phyloP scores from a whole-genome alignment of 2,797 vertebrate genomes.

The Clarias platycephalus region DNA sequence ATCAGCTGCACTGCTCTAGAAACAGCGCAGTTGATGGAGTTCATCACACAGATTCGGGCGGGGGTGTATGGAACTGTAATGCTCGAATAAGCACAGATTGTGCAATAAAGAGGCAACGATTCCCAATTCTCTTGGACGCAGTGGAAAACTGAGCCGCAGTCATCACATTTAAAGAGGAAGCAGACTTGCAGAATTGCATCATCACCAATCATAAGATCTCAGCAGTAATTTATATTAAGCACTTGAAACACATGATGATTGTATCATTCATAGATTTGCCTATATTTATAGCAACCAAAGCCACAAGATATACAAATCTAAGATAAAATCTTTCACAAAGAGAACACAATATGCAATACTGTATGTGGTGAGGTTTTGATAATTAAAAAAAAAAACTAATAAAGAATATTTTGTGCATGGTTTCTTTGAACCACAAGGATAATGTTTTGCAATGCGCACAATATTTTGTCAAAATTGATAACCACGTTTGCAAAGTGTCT shows the following conservation, averaged over 20 bases:
- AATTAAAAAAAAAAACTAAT: too few relatives aligned
- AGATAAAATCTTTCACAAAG: neutral
- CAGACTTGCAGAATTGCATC: slow-evolving; percentile 5
- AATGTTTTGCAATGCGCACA: too few relatives aligned
- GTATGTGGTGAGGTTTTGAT: too few relatives aligned
- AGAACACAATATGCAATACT: neutral
- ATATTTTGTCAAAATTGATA: too few relatives aligned
- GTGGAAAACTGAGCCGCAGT: slow-evolving; percentile 31
- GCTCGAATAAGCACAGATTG: slow-evolving; percentile 1
- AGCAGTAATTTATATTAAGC: slow-evolving; percentile 22
- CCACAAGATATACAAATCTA: neutral
- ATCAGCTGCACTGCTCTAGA: slow-evolving; percentile 46
- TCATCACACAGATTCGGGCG: neutral
- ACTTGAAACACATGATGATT: slow-evolving; percentile 25
- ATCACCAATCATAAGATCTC: neutral
- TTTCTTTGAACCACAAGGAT: too few relatives aligned
- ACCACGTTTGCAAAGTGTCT: too few relatives aligned
- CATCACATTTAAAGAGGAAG: slow-evolving; percentile 30
- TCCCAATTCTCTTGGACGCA: neutral
- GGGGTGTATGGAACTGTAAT: neutral
- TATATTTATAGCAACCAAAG: neutral
- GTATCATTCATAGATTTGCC: neutral
- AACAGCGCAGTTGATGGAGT: slow-evolving; percentile 50
- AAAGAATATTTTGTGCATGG: too few relatives aligned
- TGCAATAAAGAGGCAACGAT: slow-evolving; percentile 18